Conservation (phyloP, 2,888 invertebrate species). For the Chymomyza procnemis region DNA sequence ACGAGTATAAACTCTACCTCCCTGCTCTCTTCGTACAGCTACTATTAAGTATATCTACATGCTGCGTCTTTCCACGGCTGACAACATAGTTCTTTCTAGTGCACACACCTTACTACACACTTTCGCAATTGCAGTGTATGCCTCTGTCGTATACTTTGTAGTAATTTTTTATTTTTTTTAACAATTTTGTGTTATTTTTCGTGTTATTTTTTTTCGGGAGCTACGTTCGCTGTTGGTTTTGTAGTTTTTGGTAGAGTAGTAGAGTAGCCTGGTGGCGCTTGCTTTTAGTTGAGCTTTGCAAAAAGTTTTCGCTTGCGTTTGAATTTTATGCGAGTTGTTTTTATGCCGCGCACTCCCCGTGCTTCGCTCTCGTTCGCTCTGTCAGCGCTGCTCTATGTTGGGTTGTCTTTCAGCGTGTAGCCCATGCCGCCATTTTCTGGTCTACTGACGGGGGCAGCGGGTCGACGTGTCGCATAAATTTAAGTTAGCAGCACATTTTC, state of each 20-base stretch:
- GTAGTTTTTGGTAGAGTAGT: neutral
- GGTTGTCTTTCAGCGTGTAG: no score
- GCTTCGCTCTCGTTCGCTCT: neutral
- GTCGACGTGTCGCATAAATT: conserved; percentile 66
- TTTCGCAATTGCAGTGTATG: no score
- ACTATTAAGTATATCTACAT: no score
- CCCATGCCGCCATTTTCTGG: neutral
- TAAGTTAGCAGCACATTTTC: conserved; percentile 72
- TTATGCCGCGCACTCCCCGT: conserved; percentile 18
- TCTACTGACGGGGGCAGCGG: neutral
- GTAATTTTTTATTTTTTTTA: neutral
- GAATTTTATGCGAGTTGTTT: conserved; percentile 66
- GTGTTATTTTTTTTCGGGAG: conserved; percentile 26
- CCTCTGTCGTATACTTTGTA: no score
- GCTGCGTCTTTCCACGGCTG: no score
- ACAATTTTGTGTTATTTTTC: conserved; percentile 7
- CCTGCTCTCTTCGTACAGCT: no score
- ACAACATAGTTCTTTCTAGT: no score
- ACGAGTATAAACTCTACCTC: no score
- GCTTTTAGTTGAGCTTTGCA: conserved; percentile 20
- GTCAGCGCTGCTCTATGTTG: no score
- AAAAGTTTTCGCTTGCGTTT: conserved; percentile 68
- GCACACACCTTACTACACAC: no score
- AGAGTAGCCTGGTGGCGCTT: neutral
- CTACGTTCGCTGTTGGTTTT: neutral